Evolutionary conservation across 1,140 invertebrate genomes (phyloP).

Genomic region (Philopotamus ludificatus): DNA sequence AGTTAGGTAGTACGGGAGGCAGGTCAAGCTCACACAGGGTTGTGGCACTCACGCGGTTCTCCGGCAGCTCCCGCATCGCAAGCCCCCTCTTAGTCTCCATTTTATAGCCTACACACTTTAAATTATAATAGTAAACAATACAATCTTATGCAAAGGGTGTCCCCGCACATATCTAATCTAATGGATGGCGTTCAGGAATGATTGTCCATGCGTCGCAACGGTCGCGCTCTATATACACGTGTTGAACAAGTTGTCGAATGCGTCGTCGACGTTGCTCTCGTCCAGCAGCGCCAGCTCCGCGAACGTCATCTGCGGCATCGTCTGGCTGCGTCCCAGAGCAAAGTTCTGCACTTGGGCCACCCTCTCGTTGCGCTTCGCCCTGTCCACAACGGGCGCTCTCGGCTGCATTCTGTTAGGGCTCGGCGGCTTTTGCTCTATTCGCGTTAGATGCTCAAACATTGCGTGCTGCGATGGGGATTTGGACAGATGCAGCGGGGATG

Average conservation of each 20-base stretch:
- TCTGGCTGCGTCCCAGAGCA: slow-evolving; percentile 66
- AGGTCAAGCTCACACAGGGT: slow-evolving; percentile 37
- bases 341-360: slow-evolving; percentile 47
- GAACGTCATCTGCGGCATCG: slow-evolving; percentile 67
- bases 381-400: slow-evolving; percentile 47
- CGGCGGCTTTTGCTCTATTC: not conserved
- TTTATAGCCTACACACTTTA: slow-evolving; percentile 40
- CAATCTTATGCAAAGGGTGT: slow-evolving; percentile 29
- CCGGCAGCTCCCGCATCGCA: slow-evolving; percentile 16
- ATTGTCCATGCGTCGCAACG: slow-evolving; percentile 11
- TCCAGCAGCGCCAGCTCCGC: slow-evolving; percentile 65
- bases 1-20: slow-evolving; percentile 37
- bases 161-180: slow-evolving; percentile 38
- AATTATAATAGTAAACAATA: slow-evolving; percentile 40
- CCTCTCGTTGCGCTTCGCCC: slow-evolving; percentile 54
- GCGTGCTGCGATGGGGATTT: slow-evolving; percentile 40
- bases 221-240: slow-evolving; percentile 43
- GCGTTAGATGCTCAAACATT: slow-evolving; percentile 31
- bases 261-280: slow-evolving; percentile 71
- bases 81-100: slow-evolving; percentile 17
- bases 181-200: slow-evolving; percentile 41
- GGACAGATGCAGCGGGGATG: slow-evolving; percentile 44
- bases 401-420: slow-evolving; percentile 18
- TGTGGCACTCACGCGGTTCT: slow-evolving; percentile 31
- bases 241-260: slow-evolving; percentile 73